Percentiles rank a stretch among this genome's conserved stretches.
These are phyloP conservation scores for Uria lomvia DNA, from an alignment of 2,113 vertebrate species.

Conservation along the genomic window DNA sequence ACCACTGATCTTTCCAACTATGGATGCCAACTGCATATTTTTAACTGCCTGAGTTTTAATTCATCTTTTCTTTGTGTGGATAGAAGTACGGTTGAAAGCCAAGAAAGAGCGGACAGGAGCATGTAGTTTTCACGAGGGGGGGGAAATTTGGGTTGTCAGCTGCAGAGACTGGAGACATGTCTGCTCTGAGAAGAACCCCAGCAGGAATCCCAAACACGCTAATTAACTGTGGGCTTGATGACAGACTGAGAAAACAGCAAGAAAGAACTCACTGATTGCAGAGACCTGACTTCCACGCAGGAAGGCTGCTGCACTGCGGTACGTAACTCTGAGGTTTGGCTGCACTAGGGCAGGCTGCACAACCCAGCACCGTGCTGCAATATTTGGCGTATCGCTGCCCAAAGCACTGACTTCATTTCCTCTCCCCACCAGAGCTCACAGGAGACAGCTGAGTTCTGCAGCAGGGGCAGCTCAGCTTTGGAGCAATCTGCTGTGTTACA, in stretches of 20 bases:
- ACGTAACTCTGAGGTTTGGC: accelerated
- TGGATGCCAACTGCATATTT: neutral
- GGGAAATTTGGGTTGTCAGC: neutral
- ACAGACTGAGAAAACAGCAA: neutral
- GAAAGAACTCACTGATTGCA: neutral
- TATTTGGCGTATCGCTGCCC: neutral
- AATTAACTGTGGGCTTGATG: neutral
- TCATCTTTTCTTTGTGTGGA: neutral
- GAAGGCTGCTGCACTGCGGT: neutral
- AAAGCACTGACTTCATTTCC: neutral
- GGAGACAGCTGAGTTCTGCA: neutral
- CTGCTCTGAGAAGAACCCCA: neutral
- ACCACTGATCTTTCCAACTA: neutral
- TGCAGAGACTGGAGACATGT: neutral
- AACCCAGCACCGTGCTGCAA: neutral
- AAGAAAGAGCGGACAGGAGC: neutral
- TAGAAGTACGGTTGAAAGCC: neutral
- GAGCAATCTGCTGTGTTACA: neutral
- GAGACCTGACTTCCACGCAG: neutral
- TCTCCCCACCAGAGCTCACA: neutral
- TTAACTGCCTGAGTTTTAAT: neutral
- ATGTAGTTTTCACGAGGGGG: neutral
- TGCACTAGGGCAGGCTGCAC: neutral
- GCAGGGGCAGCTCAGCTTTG: neutral
- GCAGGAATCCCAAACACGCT: neutral